Base-by-base conservation (phyloP, 2,888 invertebrate genomes). In the Drosophila hamatofila region DNA sequence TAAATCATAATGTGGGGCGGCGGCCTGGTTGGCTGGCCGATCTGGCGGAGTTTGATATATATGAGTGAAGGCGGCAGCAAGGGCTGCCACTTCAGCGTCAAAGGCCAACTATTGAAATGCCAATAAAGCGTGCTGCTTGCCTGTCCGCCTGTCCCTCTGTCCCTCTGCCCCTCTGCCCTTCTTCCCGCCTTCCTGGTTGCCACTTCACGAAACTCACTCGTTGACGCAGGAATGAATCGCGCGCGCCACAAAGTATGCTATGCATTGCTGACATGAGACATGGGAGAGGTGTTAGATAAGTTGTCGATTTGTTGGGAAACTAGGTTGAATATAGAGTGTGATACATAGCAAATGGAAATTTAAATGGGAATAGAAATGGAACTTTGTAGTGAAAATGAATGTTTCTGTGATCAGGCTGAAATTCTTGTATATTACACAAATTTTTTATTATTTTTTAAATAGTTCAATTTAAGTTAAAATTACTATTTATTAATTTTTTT, bases 31-130 rank as follows among this genome's bases (percentile, higher is more conserved):
- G 42, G 8, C 3, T 35, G 42, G 8, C 3, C 48, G 48, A 48
- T 48, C 48, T 48, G 48, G 2, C 48, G 48, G 21, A 37, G 65
- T 37, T 63, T 25, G 18, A 49, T 11, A 25, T 30, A 35, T 11
- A 35, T 8, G 33, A 61, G 52, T 33, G 60, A 14, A 27, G 30
- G 49, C 18, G 49, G 49, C 21, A n/a, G 44, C 9, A n/a, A 14
- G n/a, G 54, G 37, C 42, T 59, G 48, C 60, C 66, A 55, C 71
- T 72, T 57, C 81, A 76, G 72, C 52, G 52, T 79, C 87, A 82
- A 83, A 87, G 85, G 82, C 79, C 80, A 76, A 75, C 85, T 80
- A 80, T 84, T 81, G 87, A 86, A 85, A 85, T 87, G 86, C 80
- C 90, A 90, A 89, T 89, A 87, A 87, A 81, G 80, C 74, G 68